Conservation (phyloP, 1,140 invertebrate species). For the Bombus polaris region DNA sequence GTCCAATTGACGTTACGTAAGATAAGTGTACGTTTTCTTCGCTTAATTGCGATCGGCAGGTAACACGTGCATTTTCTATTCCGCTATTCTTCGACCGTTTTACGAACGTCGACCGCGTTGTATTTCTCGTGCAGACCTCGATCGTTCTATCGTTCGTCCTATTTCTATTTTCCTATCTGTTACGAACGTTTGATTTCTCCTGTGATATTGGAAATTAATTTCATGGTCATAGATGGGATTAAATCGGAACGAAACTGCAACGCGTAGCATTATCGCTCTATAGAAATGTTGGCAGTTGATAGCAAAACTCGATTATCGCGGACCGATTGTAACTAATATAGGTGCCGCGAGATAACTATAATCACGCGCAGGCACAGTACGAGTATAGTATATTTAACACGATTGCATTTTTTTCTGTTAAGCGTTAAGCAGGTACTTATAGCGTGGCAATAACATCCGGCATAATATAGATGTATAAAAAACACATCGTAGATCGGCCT, state of each 20-base stretch:
- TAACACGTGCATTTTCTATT: neutral
- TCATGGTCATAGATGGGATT: neutral
- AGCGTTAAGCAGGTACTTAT: neutral
- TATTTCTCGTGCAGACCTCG: neutral
- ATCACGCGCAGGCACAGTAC: slow-evolving; percentile 16
- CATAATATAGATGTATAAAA: slow-evolving; percentile 3
- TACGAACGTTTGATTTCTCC: neutral
- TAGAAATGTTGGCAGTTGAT: slow-evolving; percentile 39
- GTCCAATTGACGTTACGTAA: slow-evolving; percentile 49
- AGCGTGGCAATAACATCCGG: slow-evolving; percentile 12
- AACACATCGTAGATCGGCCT: neutral
- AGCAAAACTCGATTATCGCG: slow-evolving; percentile 55
- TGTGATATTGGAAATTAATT: neutral
- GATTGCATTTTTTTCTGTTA: neutral
- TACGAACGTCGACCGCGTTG: neutral
- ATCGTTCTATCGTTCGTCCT: neutral
- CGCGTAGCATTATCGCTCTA: slow-evolving; percentile 13
- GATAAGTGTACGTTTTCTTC: slow-evolving; percentile 13
- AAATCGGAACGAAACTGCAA: neutral
- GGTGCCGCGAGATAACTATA: slow-evolving; percentile 56
- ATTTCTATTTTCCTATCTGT: neutral
- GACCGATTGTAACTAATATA: slow-evolving; percentile 53
- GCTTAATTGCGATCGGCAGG: slow-evolving; percentile 1
- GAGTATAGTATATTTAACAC: slow-evolving; percentile 4
- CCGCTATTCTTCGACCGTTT: neutral